Evolutionary conservation across 53 echinoderm and acorn worm species (phyloP), one percentile per base, ranked within the genome.

Genomic region (Luidia sarsii): DNA sequence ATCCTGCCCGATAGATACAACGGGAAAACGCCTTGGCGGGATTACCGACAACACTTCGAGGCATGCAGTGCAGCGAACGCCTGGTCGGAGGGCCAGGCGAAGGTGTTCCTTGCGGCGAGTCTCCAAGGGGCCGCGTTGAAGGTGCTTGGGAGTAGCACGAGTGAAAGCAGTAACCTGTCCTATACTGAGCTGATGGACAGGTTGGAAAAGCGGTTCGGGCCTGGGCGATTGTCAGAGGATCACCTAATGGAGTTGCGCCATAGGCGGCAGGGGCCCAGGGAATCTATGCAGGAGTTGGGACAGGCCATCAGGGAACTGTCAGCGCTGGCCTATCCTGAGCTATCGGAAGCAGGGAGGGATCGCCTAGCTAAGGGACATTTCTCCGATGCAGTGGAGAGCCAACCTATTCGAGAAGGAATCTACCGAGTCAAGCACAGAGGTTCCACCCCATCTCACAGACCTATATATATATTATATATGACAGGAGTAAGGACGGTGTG

Each of bases 261-360:
- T 31, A 81, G 67, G 51, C 66, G 82, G 6, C 50, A 52, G 29
- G 15, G 29, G n/a, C 67, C 52, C 7, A 50, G 43, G 23, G 82
- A 81, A 39, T 28, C 66, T 2, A 20, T 81, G 18, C 82, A 66
- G 36, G 82, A 81, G 29, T 18, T 81, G 15, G 82, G 82, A 7
- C 65, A 67, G 51, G 1, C 45, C 14, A 67, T 81, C 0, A 19
- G 34, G 41, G 82, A 81, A 25, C 15, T 81, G 54, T 31, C 63
- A 21, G 4, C 28, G 1, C 80, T 62, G 3, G 80, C 80, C 4
- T 80, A 80, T 28, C 80, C 51, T 8, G 80, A 80, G 60, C 8
- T 27, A 14, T 33, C 49, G 1, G 33, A 36, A 18, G 46, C 4
- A 3, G 57, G 57, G 14, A 30, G 51, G 1, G 80, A 81, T 10